Base-by-base conservation (phyloP, 1,140 invertebrate genomes). In the Bombyx mandarina region DNA sequence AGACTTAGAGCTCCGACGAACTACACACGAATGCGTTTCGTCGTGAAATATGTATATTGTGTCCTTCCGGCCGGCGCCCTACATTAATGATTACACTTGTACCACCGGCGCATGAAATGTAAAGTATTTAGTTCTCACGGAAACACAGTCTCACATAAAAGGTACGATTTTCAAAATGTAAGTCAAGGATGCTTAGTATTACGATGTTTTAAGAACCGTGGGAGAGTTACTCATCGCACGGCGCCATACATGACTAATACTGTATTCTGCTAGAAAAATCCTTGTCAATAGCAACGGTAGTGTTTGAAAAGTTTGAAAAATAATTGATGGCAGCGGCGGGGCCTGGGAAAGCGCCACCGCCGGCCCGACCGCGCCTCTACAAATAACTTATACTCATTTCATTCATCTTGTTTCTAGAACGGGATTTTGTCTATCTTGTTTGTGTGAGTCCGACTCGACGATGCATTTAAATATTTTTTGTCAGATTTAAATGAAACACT, bases 131-230 rank as follows among this genome's bases (percentile, higher is more conserved):
- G 75, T 85, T 85, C 77, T 79, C 80, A 83, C 79, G 80, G 71
- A 80, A 77, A 74, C 67, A 56, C 60, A 73, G 53, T 80, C 71
- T 68, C 75, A 72, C 69, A 76, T 72, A 82, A 81, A 79, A 86
- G 79, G 79, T 78, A 78, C 71, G 75, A 79, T 82, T 79, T 75
- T 69, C 66, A 77, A 79, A 84, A 83, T 83, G 80, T 86, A 79
- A 86, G 82, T 82, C 80, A 86, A 83, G 80, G 76, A 82, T 85
- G 73, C 73, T 69, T 71, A 72, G 71, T 71, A 65, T 70, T 67
- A 61, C 66, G 67, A 69, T 66, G 70, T 75, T 60, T 54, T 69
- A 65, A 69, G 64, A 71, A 76, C 75, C 76, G 77, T 82, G 80
- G 77, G 75, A 81, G 69, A 74, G 58, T 59, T 69, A 66, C 61